A percentile compares a stretch with the other conserved stretches of the same genome.
These are phyloP conservation scores for Sphinx pinastri DNA, from an alignment of 2,888 invertebrate species.

Conservation along the genomic window DNA sequence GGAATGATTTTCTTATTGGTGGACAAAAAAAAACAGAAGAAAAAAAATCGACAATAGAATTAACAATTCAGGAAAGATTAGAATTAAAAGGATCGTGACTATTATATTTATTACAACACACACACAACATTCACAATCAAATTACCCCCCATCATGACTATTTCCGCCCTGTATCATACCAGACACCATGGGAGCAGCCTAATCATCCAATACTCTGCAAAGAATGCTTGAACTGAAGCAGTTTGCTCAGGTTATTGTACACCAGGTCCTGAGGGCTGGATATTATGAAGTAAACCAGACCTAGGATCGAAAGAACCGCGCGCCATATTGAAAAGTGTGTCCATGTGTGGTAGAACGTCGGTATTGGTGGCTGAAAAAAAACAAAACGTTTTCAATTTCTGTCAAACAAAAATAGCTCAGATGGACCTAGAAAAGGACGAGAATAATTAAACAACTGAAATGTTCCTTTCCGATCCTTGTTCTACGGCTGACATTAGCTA, in stretches of 20 bases:
- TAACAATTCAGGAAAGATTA: too few species aligned
- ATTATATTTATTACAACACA: too few species aligned
- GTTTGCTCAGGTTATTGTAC: constrained; percentile 74
- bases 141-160: background rate
- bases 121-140: too few species aligned
- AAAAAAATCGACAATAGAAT: too few species aligned
- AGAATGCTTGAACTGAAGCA: constrained; percentile 75
- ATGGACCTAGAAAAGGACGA: too few species aligned
- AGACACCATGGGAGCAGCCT: constrained; percentile 10
- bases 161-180: background rate
- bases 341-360: constrained; percentile 83
- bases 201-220: constrained; percentile 79
- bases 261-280: constrained; percentile 81
- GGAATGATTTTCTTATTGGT: too few species aligned
- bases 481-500: too few species aligned
- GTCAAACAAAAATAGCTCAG: too few species aligned
- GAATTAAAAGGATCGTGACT: too few species aligned
- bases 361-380: constrained; percentile 81
- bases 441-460: too few species aligned
- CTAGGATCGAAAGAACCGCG: constrained; percentile 83
- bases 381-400: constrained; percentile 25
- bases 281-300: constrained; percentile 83
- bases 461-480: too few species aligned
- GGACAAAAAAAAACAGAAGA: too few species aligned
- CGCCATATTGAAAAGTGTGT: constrained; percentile 85